Percentiles rank a stretch among this genome's conserved stretches.
Evolutionary conservation across 2,113 vertebrate species (phyloP).

Genomic region (Ceratotherium simum): DNA sequence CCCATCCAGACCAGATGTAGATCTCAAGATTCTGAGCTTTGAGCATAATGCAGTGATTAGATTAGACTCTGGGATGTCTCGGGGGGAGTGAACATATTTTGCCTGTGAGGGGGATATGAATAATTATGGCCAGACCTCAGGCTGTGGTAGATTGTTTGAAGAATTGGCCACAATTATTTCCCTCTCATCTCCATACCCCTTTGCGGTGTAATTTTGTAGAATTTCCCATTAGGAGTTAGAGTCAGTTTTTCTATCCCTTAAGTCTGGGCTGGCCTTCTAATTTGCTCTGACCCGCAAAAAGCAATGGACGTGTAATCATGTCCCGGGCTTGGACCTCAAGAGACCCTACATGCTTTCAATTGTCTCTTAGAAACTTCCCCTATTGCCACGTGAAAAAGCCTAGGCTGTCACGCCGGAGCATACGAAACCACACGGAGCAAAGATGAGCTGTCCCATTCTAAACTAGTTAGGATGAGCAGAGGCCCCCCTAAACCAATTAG

Average conservation of each 20-base stretch:
- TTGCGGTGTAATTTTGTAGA: not conserved
- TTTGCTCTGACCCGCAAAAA: constrained; percentile 2
- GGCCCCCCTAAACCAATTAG: not conserved
- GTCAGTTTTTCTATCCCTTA: not conserved
- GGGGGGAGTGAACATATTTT: not conserved
- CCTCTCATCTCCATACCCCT: not conserved
- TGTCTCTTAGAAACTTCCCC: not conserved
- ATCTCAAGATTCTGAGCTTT: not conserved
- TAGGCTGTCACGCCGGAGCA: not conserved
- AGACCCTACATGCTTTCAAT: not conserved
- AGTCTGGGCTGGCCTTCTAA: not conserved
- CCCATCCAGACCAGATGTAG: not conserved
- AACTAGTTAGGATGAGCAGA: not conserved
- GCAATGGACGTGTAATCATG: not conserved
- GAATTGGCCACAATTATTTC: constrained; percentile 8
- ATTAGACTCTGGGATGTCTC: not conserved
- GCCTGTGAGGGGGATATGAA: not conserved
- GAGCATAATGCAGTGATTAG: not conserved
- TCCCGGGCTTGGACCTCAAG: not conserved
- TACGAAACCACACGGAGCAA: not conserved
- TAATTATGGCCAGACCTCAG: constrained; percentile 16
- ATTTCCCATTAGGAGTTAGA: not conserved
- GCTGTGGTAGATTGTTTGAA: not conserved
- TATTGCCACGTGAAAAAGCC: not conserved
- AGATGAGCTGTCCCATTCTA: not conserved